These are phyloP conservation scores for Orius laevigatus DNA, from an alignment of 1,140 invertebrate genomes.

Conservation along the genomic window DNA sequence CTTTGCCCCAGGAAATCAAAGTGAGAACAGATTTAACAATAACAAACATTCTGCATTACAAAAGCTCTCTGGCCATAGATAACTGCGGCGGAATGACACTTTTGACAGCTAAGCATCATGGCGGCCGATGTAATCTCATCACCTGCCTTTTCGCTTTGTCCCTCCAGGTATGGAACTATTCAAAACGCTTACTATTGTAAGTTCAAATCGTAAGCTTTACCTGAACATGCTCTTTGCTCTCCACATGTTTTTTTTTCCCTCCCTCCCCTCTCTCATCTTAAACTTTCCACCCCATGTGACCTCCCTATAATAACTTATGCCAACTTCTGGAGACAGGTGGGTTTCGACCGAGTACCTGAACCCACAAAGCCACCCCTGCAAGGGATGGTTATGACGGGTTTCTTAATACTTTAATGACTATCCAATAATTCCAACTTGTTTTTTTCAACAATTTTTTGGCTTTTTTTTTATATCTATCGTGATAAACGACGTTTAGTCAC, in stretches of 20 bases:
- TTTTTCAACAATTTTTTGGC: not conserved
- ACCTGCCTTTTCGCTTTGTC: conserved; percentile 3
- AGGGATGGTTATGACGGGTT: not conserved
- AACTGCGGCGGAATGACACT: conserved; percentile 1
- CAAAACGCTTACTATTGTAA: not conserved
- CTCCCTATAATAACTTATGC: conserved; percentile 2
- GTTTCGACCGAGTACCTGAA: not conserved
- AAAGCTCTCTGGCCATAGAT: not conserved
- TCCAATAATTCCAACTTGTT: conserved; percentile 3
- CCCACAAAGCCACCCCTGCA: not conserved
- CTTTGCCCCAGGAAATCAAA: no score
- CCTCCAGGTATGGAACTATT: not conserved
- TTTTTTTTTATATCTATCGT: not conserved
- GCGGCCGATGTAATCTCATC: conserved; percentile 2
- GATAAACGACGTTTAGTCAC: not conserved
- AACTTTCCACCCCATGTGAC: conserved; percentile 1
- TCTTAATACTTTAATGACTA: conserved; percentile 1
- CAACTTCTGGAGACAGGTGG: conserved; percentile 3
- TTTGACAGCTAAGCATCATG: conserved; percentile 3
- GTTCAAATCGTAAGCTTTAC: conserved; percentile 2
- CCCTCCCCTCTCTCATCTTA: not conserved
- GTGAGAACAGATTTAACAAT: no score
- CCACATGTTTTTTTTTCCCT: not conserved
- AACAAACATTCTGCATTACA: no score
- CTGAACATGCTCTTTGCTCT: conserved; percentile 4